phyloP scores from a whole-genome alignment of 2,113 vertebrate genomes.

The Corythaeola cristata region DNA sequence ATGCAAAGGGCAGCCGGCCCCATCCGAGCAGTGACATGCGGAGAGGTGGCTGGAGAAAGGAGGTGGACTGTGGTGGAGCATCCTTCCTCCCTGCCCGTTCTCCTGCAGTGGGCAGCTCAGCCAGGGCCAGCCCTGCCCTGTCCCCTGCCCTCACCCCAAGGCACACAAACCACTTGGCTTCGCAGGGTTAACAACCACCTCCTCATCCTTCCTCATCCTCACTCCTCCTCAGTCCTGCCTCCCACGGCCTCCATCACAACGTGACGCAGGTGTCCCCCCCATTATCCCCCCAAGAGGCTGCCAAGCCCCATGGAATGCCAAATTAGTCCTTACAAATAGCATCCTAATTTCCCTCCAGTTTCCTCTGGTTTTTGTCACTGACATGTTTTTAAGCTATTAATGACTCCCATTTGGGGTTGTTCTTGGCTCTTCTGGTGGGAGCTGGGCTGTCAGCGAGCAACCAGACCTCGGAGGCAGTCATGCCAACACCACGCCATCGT shows the following conservation, averaged over 20 bases:
- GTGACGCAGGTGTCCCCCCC: background rate
- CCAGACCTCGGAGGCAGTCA: background rate
- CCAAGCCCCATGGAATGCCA: background rate
- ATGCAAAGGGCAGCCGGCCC: background rate
- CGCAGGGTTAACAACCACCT: background rate
- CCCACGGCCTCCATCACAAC: background rate
- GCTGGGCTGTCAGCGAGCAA: background rate
- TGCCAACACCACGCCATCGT: background rate
- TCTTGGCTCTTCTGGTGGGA: background rate
- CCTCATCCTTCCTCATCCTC: background rate
- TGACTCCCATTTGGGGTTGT: background rate
- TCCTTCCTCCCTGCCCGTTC: background rate
- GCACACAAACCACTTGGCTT: background rate
- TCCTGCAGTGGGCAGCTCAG: background rate
- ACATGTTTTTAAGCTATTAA: background rate
- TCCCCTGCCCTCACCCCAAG: background rate
- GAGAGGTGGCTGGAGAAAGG: background rate
- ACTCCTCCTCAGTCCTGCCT: accelerated
- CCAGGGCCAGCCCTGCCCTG: background rate
- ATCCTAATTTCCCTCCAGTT: background rate
- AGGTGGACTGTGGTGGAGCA: background rate
- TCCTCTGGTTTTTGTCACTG: background rate
- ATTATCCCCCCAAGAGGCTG: accelerated
- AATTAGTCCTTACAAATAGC: background rate
- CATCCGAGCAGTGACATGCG: background rate